A percentile compares a stretch with the other conserved stretches of the same genome.
phyloP scores from a whole-genome alignment of 1,140 invertebrate species.

The Apis laboriosa region DNA sequence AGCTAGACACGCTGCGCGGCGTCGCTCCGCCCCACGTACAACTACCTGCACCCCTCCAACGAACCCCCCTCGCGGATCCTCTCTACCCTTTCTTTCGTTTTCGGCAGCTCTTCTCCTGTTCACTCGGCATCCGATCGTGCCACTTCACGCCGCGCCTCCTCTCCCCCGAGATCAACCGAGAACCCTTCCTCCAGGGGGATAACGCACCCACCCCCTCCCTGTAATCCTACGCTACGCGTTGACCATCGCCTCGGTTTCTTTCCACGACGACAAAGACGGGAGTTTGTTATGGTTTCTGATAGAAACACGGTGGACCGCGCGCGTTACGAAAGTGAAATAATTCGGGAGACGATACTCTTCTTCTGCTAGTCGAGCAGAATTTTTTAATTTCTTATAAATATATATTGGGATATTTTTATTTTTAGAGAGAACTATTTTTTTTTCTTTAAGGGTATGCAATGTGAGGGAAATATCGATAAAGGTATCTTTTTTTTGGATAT shows the following conservation, averaged over 20 bases:
- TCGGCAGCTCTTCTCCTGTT: slow-evolving; percentile 13
- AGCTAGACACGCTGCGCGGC: slow-evolving; percentile 71
- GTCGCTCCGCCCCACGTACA: slow-evolving; percentile 74
- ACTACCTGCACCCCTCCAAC: slow-evolving; percentile 43
- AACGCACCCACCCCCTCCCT: background rate
- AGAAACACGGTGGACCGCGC: no score
- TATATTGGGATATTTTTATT: no score
- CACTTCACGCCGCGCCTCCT: slow-evolving; percentile 30
- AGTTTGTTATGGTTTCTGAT: background rate
- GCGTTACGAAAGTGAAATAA: no score
- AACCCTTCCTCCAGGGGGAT: background rate
- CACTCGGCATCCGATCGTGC: slow-evolving; percentile 21
- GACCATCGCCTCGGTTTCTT: slow-evolving; percentile 2
- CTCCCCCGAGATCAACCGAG: background rate
- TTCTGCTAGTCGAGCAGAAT: no score
- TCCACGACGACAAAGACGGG: background rate
- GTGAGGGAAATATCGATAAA: no score
- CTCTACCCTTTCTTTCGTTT: slow-evolving; percentile 4
- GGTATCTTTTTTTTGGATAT: no score
- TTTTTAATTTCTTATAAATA: no score
- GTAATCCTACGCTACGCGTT: background rate
- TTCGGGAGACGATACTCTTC: no score
- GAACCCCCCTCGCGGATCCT: slow-evolving; percentile 19
- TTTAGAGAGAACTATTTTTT: no score
- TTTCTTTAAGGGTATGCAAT: no score